Evolutionary conservation across 1,140 invertebrate species (phyloP).

Genomic region (Drosophila kanapiae): DNA sequence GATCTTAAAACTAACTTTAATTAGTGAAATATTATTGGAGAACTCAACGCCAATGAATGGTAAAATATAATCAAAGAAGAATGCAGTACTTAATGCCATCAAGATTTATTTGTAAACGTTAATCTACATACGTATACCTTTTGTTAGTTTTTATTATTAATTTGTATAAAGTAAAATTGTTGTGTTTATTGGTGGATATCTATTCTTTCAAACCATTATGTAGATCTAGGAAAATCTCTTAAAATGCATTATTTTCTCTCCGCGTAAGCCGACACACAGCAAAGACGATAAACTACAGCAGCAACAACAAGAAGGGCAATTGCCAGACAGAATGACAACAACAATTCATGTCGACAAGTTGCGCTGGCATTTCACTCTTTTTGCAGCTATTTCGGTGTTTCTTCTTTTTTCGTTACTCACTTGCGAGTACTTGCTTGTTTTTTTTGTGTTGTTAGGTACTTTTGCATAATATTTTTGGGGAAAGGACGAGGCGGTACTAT

Average conservation of each 20-base stretch:
- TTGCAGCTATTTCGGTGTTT: slow-evolving; percentile 25
- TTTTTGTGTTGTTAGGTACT: slow-evolving; percentile 6
- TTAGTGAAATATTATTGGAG: neutral
- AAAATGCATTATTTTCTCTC: neutral
- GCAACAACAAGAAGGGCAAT: slow-evolving; percentile 47
- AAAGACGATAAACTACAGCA: slow-evolving; percentile 58
- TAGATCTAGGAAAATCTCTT: no score
- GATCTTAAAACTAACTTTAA: neutral
- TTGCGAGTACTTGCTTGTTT: slow-evolving; percentile 1
- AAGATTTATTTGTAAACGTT: no score
- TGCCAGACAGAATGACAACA: slow-evolving; percentile 73
- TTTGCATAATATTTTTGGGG: slow-evolving; percentile 26
- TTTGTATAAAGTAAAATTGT: neutral
- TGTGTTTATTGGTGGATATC: neutral
- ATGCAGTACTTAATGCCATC: no score
- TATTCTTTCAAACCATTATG: no score
- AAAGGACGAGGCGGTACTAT: neutral
- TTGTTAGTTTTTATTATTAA: neutral
- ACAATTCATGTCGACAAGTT: slow-evolving; percentile 83
- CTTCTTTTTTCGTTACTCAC: slow-evolving; percentile 4
- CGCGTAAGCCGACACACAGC: slow-evolving; percentile 7
- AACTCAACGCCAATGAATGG: neutral
- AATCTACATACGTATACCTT: neutral
- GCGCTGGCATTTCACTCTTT: slow-evolving; percentile 61
- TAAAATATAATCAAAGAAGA: no score